Conservation (phyloP, 1,140 invertebrate species). For the Trigoniulus corallinus region DNA sequence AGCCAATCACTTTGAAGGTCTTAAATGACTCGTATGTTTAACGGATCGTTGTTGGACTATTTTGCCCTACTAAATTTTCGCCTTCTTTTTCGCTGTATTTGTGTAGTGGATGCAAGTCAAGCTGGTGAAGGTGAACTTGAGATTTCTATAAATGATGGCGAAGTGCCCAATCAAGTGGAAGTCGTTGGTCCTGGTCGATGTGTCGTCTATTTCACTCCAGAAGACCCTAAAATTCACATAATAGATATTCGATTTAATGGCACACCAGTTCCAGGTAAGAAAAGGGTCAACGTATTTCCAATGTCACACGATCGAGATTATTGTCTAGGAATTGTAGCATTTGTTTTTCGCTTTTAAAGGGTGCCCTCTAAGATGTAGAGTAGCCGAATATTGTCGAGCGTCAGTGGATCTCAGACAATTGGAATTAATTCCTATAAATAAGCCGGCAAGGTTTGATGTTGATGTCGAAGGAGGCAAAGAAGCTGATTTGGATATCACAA, state of each 20-base stretch:
- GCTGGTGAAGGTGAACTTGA: slow-evolving; percentile 93
- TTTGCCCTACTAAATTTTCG: too few species aligned
- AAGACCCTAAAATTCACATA: slow-evolving; percentile 71
- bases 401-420: slow-evolving; percentile 56
- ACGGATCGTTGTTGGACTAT: too few species aligned
- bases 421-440: slow-evolving; percentile 74
- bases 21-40: slow-evolving; percentile 14
- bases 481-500: slow-evolving; percentile 72
- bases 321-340: slow-evolving; percentile 1
- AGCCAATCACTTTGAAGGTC: slow-evolving; percentile 84
- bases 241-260: slow-evolving; percentile 98
- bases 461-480: slow-evolving; percentile 62
- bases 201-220: slow-evolving; percentile 88
- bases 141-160: slow-evolving; percentile 94
- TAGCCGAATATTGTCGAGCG: slow-evolving; percentile 61
- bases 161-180: slow-evolving; percentile 93
- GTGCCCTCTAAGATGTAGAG: slow-evolving; percentile 71
- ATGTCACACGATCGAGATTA: background rate
- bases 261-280: slow-evolving; percentile 61
- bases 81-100: too few species aligned
- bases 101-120: slow-evolving; percentile 78
- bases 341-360: slow-evolving; percentile 26
- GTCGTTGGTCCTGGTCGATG: slow-evolving; percentile 85
- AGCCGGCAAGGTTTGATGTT: slow-evolving; percentile 73
- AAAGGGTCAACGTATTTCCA: too few species aligned